Conservation (phyloP, 2,888 invertebrate genomes). For the Romanomermis culicivorax region DNA sequence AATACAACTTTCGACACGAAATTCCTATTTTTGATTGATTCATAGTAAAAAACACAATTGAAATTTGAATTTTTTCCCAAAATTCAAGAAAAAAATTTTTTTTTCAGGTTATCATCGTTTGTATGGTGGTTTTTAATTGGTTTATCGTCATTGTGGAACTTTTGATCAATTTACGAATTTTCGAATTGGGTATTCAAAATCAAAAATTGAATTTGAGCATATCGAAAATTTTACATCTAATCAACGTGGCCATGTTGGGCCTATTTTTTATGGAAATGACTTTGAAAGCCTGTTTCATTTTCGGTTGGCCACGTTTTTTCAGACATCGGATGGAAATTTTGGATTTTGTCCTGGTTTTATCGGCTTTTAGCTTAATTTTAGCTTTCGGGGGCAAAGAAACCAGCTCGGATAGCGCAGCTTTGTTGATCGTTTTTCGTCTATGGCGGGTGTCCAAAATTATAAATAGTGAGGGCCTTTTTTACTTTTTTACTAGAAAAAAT, state of each 20-base stretch:
- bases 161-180: constrained; percentile 29
- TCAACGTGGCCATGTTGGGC: constrained; percentile 28
- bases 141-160: constrained; percentile 31
- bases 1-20: too few species aligned
- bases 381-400: constrained; percentile 24
- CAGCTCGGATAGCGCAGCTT: constrained; percentile 20
- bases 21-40: too few species aligned
- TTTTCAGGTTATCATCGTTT: constrained; percentile 27
- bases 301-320: constrained; percentile 26
- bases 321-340: constrained; percentile 31
- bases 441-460: constrained; percentile 33
- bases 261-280: constrained; percentile 30
- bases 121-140: constrained; percentile 30
- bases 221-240: constrained; percentile 25
- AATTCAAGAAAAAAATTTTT: too few species aligned
- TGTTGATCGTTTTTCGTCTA: constrained; percentile 31
- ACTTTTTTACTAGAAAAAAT: too few species aligned
- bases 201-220: constrained; percentile 9
- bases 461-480: constrained; percentile 29
- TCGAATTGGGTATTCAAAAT: constrained; percentile 17
- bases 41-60: too few species aligned
- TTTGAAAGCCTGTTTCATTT: constrained; percentile 28
- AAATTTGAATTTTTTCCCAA: too few species aligned
- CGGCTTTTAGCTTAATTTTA: constrained; percentile 29
- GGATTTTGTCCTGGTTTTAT: constrained; percentile 31